Conservation (phyloP, 37 sponge, comb jelly and placozoan genomes). For the Geodia barretti region DNA sequence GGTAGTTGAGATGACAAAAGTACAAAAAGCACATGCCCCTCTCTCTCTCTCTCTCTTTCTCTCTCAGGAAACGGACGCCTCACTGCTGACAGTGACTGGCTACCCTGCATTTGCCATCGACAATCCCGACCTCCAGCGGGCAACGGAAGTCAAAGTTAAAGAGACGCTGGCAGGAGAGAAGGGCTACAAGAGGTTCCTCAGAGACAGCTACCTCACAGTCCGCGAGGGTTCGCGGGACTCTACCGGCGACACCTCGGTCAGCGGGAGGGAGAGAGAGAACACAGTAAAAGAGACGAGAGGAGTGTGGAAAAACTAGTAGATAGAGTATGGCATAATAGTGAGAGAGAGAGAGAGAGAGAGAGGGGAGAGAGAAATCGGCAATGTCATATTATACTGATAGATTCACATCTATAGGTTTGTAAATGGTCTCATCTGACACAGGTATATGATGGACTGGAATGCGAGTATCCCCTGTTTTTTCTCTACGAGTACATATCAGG, state of each 20-base stretch:
- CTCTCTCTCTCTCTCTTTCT: conserved; percentile 28
- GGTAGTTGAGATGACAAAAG: no score
- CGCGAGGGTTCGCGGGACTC: conserved; percentile 49
- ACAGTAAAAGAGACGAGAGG: no score
- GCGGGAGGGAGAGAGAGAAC: not conserved
- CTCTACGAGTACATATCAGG: conserved; percentile 47
- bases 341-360: not conserved
- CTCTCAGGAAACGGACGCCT: conserved; percentile 84
- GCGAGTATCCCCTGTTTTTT: conserved; percentile 84
- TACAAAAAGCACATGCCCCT: no score
- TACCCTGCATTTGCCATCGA: conserved; percentile 92
- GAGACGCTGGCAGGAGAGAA: conserved; percentile 27
- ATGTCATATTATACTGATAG: not conserved
- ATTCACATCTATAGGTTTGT: no score
- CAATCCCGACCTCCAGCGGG: conserved; percentile 32
- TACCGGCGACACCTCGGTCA: conserved; percentile 51
- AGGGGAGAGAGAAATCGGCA: not conserved
- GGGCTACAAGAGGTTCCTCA: conserved; percentile 75
- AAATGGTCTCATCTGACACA: no score
- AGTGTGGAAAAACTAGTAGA: no score
- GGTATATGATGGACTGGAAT: conserved; percentile 84
- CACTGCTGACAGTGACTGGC: conserved; percentile 78
- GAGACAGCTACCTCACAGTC: conserved; percentile 75
- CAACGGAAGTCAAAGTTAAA: conserved; percentile 44
- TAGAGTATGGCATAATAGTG: not conserved